phyloP scores from a whole-genome alignment of 2,888 invertebrate genomes.

The Scaptodrosophila latifasciaeformis region DNA sequence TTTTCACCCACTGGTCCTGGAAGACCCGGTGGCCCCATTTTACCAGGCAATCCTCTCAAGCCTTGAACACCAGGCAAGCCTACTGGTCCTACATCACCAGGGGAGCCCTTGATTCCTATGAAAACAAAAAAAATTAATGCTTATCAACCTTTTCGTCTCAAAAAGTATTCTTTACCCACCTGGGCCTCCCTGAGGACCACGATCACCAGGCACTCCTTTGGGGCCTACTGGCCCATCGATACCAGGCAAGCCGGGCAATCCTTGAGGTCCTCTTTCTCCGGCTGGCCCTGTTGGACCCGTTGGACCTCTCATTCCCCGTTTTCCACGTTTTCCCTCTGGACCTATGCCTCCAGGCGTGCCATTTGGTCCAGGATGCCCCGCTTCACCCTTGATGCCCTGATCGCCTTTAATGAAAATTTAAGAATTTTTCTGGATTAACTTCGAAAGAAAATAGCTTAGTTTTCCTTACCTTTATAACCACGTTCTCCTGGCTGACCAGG shows the following conservation, averaged over 20 bases:
- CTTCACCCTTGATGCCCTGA: conserved; percentile 84
- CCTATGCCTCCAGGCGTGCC: conserved; percentile 85
- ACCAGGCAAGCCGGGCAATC: conserved; percentile 78
- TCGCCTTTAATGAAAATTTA: conserved; percentile 78
- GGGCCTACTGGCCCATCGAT: conserved; percentile 85
- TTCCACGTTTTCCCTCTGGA: conserved; percentile 86
- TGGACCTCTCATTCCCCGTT: conserved; percentile 86
- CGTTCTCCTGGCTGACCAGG: conserved; percentile 85
- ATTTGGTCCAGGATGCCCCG: conserved; percentile 83
- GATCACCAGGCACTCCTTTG: conserved; percentile 85
- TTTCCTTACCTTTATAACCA: conserved; percentile 80
- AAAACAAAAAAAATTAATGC: too few relatives aligned
- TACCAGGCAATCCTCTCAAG: conserved; percentile 80
- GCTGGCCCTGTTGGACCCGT: conserved; percentile 81
- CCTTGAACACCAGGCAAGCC: conserved; percentile 79
- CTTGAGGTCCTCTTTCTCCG: conserved; percentile 79
- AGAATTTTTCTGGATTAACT: background rate
- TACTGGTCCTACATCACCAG: conserved; percentile 78
- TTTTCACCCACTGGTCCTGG: conserved; percentile 83
- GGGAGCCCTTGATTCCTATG: conserved; percentile 77
- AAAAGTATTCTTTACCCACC: conserved; percentile 70
- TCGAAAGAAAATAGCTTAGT: background rate
- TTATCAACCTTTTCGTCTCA: too few relatives aligned
- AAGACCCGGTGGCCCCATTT: conserved; percentile 83
- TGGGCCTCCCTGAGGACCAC: conserved; percentile 80